Percentiles rank a stretch among this genome's conserved stretches.
phyloP scores from a whole-genome alignment of 2,113 vertebrate species.

The Nanorana parkeri region DNA sequence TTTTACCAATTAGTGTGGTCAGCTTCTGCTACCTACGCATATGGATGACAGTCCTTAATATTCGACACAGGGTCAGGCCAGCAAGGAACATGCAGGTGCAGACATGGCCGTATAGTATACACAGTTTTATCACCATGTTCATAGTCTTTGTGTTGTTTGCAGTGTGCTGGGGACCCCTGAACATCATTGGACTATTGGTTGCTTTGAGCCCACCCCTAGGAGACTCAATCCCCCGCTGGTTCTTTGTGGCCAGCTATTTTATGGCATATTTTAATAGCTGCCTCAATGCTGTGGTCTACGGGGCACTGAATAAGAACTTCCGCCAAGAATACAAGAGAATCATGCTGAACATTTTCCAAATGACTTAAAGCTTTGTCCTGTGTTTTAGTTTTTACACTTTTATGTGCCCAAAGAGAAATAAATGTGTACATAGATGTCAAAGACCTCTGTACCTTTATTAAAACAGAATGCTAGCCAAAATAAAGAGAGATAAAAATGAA shows the following conservation, averaged over 20 bases:
- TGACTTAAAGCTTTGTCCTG: slow-evolving; percentile 45
- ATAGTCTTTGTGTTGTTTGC: slow-evolving; percentile 84
- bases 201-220: slow-evolving; percentile 72
- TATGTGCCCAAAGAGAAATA: no score
- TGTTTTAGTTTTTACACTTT: background rate
- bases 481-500: no score
- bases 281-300: slow-evolving; percentile 81
- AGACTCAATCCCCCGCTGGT: slow-evolving; percentile 76
- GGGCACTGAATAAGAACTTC: slow-evolving; percentile 81
- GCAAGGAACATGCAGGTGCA: slow-evolving; percentile 67
- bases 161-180: slow-evolving; percentile 82
- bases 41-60: slow-evolving; percentile 80
- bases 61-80: slow-evolving; percentile 74
- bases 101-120: slow-evolving; percentile 78
- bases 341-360: slow-evolving; percentile 73
- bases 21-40: slow-evolving; percentile 83
- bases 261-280: slow-evolving; percentile 88
- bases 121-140: slow-evolving; percentile 85
- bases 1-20: slow-evolving; percentile 79
- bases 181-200: slow-evolving; percentile 80
- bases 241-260: slow-evolving; percentile 83
- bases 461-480: no score
- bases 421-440: no score
- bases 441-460: no score
- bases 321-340: slow-evolving; percentile 84